Conservation (phyloP, 2,797 vertebrate species). For the Paramormyrops hopkinsi region DNA sequence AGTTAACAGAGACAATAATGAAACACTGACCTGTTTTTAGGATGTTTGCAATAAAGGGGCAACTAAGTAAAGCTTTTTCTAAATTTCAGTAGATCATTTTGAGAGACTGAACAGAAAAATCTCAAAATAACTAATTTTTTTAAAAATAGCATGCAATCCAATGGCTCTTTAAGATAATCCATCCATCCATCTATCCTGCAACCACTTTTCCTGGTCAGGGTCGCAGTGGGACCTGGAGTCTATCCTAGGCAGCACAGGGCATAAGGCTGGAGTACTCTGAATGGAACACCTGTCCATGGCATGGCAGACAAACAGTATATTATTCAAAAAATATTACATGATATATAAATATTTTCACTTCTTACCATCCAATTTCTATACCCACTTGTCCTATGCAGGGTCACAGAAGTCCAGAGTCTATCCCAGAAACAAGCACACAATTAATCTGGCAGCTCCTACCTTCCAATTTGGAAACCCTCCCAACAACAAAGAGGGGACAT, state of each 20-base stretch:
- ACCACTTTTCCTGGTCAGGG: background rate
- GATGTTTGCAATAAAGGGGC: background rate
- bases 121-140: background rate
- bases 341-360: background rate
- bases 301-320: background rate
- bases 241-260: background rate
- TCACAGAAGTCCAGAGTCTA: background rate
- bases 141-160: background rate
- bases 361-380: background rate
- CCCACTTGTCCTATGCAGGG: background rate
- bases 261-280: background rate
- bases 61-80: background rate
- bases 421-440: background rate
- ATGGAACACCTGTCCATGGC: background rate
- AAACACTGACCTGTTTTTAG: background rate
- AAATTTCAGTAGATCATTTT: background rate
- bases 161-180: background rate
- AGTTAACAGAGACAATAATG: background rate
- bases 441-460: background rate
- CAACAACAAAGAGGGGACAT: background rate
- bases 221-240: background rate
- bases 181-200: background rate
- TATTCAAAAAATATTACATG: background rate
- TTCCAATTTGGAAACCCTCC: background rate
- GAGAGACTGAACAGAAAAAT: background rate